phyloP scores from a whole-genome alignment of 2,797 vertebrate genomes.

The Sebastes itinus region DNA sequence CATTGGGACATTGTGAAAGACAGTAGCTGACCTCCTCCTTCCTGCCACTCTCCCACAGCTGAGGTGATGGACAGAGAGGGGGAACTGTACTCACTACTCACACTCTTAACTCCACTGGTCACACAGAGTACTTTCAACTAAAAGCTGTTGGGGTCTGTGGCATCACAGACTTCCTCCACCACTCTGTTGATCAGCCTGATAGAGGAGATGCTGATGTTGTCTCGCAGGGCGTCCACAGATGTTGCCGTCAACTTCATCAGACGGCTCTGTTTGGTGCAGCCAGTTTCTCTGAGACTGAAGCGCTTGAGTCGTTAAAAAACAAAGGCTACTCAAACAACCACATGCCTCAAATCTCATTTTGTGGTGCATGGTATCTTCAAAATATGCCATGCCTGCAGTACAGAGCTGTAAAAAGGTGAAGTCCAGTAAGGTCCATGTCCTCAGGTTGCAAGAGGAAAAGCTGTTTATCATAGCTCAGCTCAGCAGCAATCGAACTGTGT shows the following conservation, averaged over 20 bases:
- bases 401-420: background rate
- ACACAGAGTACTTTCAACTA: background rate
- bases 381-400: conserved; percentile 1
- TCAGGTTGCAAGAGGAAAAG: background rate
- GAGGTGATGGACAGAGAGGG: background rate
- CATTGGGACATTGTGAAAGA: background rate
- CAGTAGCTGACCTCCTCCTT: background rate
- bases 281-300: background rate
- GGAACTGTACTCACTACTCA: background rate
- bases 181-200: background rate
- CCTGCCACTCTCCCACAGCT: background rate
- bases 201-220: background rate
- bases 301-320: background rate
- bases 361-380: background rate
- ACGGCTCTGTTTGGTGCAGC: background rate
- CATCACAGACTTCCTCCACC: background rate
- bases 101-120: background rate
- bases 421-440: background rate
- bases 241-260: background rate
- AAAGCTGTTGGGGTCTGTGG: background rate
- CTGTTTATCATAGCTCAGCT: background rate
- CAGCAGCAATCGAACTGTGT: background rate
- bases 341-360: background rate
- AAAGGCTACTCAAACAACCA: conserved; percentile 14
- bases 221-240: background rate